A percentile compares a stretch with the other conserved stretches of the same genome.
Conservation (phyloP, 2,113 vertebrate genomes). For the Tilapia sparmanii region DNA sequence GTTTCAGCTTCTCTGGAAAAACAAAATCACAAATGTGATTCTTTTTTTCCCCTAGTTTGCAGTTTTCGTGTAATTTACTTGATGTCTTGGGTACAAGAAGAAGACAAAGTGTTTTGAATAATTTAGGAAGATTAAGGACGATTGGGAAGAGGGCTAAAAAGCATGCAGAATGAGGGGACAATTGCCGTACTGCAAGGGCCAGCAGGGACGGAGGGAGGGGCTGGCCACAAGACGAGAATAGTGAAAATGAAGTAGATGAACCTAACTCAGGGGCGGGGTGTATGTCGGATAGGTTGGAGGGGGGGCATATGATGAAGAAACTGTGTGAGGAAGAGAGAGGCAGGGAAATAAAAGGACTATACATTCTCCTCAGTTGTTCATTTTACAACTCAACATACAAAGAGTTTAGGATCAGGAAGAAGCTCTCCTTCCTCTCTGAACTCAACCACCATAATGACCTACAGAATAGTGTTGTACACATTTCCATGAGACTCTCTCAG, state of each 20-base stretch:
- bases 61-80: neutral
- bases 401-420: neutral
- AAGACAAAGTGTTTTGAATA: slow-evolving; percentile 31
- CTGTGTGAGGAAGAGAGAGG: neutral
- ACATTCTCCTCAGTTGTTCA: neutral
- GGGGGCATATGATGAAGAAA: neutral
- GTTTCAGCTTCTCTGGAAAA: neutral
- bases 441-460: neutral
- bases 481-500: neutral
- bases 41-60: neutral
- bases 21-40: neutral
- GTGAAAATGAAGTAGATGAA: slow-evolving; percentile 12
- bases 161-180: slow-evolving; percentile 23
- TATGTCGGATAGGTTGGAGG: neutral
- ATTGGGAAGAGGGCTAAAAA: slow-evolving; percentile 22
- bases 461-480: neutral
- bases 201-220: neutral
- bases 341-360: neutral
- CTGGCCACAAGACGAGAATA: neutral
- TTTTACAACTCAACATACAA: neutral
- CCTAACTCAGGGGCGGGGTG: neutral
- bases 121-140: slow-evolving; percentile 32
- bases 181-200: neutral
- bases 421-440: neutral
- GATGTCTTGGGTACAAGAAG: neutral